Conservation (phyloP, 2,113 vertebrate species). For the Ciconia maguari region DNA sequence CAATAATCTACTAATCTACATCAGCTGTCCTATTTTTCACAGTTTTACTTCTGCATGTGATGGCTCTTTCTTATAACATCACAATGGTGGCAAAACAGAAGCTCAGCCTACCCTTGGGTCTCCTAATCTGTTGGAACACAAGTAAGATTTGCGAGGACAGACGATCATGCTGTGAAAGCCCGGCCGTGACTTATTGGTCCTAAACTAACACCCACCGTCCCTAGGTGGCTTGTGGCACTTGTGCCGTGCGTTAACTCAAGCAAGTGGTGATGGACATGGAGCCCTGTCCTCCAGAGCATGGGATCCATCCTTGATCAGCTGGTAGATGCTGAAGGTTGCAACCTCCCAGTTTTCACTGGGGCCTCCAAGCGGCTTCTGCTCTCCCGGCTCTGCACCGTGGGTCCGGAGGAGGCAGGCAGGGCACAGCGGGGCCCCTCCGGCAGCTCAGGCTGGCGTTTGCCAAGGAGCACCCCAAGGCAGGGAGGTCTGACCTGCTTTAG, state of each 20-base stretch:
- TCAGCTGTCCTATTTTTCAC: not conserved
- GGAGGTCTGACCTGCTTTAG: not conserved
- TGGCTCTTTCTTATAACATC: not conserved
- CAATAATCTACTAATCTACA: not conserved
- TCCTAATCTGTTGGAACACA: not conserved
- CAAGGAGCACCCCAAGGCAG: not conserved
- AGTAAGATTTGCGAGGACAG: not conserved
- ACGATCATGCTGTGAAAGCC: not conserved
- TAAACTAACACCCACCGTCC: fast-evolving
- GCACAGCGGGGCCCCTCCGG: fast-evolving
- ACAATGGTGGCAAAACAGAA: not conserved
- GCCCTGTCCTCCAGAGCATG: not conserved
- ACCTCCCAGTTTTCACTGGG: not conserved
- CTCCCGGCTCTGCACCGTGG: fast-evolving
- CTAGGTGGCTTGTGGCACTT: not conserved
- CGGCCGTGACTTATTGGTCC: not conserved
- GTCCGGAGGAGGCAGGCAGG: not conserved
- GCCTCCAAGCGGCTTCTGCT: fast-evolving
- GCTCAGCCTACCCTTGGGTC: not conserved
- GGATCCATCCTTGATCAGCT: not conserved
- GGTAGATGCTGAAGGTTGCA: not conserved
- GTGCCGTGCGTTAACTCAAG: fast-evolving
- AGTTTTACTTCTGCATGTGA: not conserved
- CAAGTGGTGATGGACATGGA: not conserved
- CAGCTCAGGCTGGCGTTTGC: not conserved